Percentiles rank a stretch among this genome's conserved stretches.
Conservation (phyloP, 2,113 vertebrate species). For the Triplophysa dalaica region DNA sequence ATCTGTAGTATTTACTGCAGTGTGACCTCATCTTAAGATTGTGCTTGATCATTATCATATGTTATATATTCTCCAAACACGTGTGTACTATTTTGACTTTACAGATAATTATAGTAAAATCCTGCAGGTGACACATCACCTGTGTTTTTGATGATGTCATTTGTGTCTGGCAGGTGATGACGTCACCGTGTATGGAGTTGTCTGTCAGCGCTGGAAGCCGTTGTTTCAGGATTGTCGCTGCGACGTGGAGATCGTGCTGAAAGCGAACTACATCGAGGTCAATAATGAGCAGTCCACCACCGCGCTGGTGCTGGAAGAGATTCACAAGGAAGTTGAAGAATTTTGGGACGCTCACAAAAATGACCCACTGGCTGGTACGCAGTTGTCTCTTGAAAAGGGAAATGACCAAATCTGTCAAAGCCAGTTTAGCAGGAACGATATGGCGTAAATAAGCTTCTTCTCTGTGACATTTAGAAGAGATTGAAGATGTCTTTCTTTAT, state of each 20-base stretch:
- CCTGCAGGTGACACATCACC: neutral
- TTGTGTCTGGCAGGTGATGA: conserved; percentile 82
- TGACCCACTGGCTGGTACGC: conserved; percentile 83
- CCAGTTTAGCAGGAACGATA: neutral
- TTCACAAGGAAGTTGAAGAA: conserved; percentile 85
- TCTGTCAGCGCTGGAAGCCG: conserved; percentile 92
- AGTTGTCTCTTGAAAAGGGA: neutral
- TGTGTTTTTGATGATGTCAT: conserved; percentile 3
- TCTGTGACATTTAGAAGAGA: conserved; percentile 1
- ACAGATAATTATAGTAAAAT: neutral
- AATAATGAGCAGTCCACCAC: conserved; percentile 86
- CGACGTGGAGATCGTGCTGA: conserved; percentile 89
- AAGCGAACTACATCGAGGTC: conserved; percentile 91
- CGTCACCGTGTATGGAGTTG: conserved; percentile 89
- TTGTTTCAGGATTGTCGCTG: conserved; percentile 80
- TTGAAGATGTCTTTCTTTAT: neutral
- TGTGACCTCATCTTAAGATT: neutral
- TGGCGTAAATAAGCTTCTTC: neutral
- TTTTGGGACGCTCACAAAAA: conserved; percentile 84
- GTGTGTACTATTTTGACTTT: neutral
- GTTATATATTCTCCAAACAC: neutral
- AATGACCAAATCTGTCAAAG: too few species aligned
- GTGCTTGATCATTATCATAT: too few species aligned
- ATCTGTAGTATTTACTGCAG: neutral
- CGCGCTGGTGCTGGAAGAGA: conserved; percentile 79